Base-by-base conservation (phyloP, 2,113 vertebrate genomes). In the Cygnus atratus region DNA sequence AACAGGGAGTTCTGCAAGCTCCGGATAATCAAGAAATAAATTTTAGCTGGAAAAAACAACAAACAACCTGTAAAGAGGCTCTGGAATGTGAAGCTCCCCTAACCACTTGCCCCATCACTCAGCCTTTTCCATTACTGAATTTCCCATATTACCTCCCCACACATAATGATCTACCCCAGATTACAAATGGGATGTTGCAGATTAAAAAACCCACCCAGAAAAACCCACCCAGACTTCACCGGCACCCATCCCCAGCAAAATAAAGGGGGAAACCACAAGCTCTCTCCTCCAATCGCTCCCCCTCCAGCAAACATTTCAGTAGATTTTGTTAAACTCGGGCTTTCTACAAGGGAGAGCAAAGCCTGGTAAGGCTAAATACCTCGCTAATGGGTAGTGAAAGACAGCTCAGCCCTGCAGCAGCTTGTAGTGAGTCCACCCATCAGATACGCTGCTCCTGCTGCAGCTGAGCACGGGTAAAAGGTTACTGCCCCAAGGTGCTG, bases 121-220 rank as follows among this genome's bases (percentile, higher is more conserved):
- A 54, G 37, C 3, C 25, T 28, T 20, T 31, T 54, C 52, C 37
- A 11, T 8, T 58, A 19, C 26, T 68, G 28, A 22, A 62, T n/a
- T 10, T 65, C 26, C 43, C 58, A 24, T 13, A 4, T 41, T 71
- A 59, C 13, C n/a, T 44, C 50, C 43, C 62, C 20, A 26, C 11
- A 22, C 5, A 1, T 7, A 58, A 65, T 0, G 0, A 70, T 31
- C 31, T 39, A n/a, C 26, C 31, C 33, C 48, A 16, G 19, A 25
- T 9, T 16, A n/a, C 21, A 63, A 24, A 33, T 6, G 6, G 63
- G 20, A 3, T 8, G 3, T 59, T 90, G 70, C 16, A 35, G 11
- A 28, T 17, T 46, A 52, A 76, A 17, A 25, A 13, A 10, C 13
- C 10, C 19, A 54, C 14, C 5, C 33, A 24, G 44, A 76, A 17